Base-by-base conservation (phyloP, 2,797 vertebrate genomes). In the Gobio occitaniae region DNA sequence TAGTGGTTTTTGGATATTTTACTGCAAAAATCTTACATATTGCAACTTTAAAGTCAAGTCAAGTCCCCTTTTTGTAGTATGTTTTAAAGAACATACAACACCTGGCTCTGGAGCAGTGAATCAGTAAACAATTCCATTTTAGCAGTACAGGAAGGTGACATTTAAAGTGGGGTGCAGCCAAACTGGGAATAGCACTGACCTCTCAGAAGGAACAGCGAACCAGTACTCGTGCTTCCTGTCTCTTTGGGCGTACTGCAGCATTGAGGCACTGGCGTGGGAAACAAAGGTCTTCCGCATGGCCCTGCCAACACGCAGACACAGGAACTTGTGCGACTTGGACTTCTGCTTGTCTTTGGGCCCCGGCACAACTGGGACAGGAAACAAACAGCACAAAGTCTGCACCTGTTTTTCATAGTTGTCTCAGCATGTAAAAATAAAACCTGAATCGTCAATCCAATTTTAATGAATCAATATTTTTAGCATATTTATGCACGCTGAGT, bases 221-320 rank as follows among this genome's bases (percentile, higher is more conserved):
- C 98, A 99, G 89, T 99, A 99, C 83, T 99, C 97, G 0, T 99
- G 98, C 76, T 99, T 99, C 93, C 97, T 97, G 91, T 98, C 97
- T 92, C 96, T 96, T 91, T 99, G 98, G 71, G 98, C 98, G 36
- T 99, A 99, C 88, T 99, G 98, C 50, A 99, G 98, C 98, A 99
- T 99, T 80, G 96, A 96, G 15, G 98, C 98, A 87, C 97, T 99
- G 92, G 98, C 98, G 77, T 98, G 97, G 0, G 98, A 99, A 86
- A 99, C 93, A 89, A 99, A 99, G 0, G 98, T 99, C 95, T 99
- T 99, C 93, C 97, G 97, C 98, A 99, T 99, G 86, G 98, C 98
- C 90, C 97, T 99, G 86, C 98, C 97, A 89, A 99, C 97, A 89
- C 97, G 95, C 92, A 99, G 96, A 94, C 97, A 95, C 80, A 99